A percentile compares a stretch with the other conserved stretches of the same genome.
Conservation (phyloP, 2,888 invertebrate species). For the Polyommatus iphigenia region DNA sequence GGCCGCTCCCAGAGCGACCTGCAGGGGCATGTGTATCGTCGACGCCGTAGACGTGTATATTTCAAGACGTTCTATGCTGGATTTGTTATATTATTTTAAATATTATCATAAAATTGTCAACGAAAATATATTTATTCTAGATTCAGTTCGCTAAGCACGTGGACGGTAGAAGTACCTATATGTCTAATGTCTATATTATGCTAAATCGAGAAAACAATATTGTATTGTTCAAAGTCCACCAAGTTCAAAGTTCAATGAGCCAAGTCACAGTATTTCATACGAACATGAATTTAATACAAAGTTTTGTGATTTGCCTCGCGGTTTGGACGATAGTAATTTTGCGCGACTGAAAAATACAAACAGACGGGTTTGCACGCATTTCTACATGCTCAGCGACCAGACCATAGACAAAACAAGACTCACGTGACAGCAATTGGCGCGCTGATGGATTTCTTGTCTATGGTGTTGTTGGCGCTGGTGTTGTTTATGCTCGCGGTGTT, state of each 20-base stretch:
- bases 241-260: no score
- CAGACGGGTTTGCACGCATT: no score
- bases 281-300: no score
- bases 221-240: no score
- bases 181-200: no score
- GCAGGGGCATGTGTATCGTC: conserved; percentile 43
- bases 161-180: no score
- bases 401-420: conserved; percentile 45
- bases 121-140: background rate
- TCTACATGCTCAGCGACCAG: background rate
- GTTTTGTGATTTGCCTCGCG: no score
- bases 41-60: conserved; percentile 51
- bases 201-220: no score
- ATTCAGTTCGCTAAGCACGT: no score
- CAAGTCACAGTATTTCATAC: no score
- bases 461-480: conserved; percentile 63
- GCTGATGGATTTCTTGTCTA: conserved; percentile 74
- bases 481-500: conserved; percentile 51
- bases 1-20: conserved; percentile 49
- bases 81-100: conserved; percentile 29
- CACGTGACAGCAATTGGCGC: conserved; percentile 77
- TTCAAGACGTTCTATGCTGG: conserved; percentile 64
- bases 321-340: no score
- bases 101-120: background rate
- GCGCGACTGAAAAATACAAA: no score